Evolutionary conservation across 2,888 invertebrate species (phyloP).

Genomic region (Dolichomitus sp.): DNA sequence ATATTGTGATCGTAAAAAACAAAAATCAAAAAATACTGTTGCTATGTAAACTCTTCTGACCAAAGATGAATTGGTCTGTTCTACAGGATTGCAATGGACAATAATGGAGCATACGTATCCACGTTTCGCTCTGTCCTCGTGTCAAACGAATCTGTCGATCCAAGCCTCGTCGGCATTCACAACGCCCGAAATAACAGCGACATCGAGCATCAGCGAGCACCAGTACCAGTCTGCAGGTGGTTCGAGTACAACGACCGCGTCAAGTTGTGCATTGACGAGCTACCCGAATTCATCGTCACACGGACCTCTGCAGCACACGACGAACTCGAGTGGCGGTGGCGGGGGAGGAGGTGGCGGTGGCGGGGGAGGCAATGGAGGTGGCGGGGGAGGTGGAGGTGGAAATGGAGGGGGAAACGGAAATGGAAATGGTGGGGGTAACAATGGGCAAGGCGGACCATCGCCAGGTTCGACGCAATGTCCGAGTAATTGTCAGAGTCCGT

Average conservation of each 20-base stretch:
- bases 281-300: slow-evolving; percentile 84
- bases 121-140: slow-evolving; percentile 90
- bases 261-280: slow-evolving; percentile 81
- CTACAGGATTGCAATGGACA: slow-evolving; percentile 95
- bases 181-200: slow-evolving; percentile 87
- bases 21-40: slow-evolving; percentile 52
- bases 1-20: slow-evolving; percentile 14
- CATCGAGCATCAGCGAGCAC: slow-evolving; percentile 87
- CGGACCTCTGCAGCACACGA: slow-evolving; percentile 84
- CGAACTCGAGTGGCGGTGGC: slow-evolving; percentile 79
- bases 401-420: slow-evolving; percentile 69
- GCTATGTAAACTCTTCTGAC: slow-evolving; percentile 69
- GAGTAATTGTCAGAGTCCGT: slow-evolving; percentile 84
- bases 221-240: slow-evolving; percentile 86
- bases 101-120: slow-evolving; percentile 94
- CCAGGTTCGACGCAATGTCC: slow-evolving; percentile 81
- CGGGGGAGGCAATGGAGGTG: slow-evolving; percentile 79
- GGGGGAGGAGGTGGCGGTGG: slow-evolving; percentile 74
- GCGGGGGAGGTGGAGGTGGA: slow-evolving; percentile 70
- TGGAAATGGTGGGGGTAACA: slow-evolving; percentile 53
- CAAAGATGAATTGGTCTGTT: slow-evolving; percentile 77
- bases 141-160: slow-evolving; percentile 87
- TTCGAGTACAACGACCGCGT: slow-evolving; percentile 87
- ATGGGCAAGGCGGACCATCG: slow-evolving; percentile 81
- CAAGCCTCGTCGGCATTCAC: slow-evolving; percentile 85